Base-by-base conservation (phyloP, 2,888 invertebrate genomes). In the Drosophila buzzatii region DNA sequence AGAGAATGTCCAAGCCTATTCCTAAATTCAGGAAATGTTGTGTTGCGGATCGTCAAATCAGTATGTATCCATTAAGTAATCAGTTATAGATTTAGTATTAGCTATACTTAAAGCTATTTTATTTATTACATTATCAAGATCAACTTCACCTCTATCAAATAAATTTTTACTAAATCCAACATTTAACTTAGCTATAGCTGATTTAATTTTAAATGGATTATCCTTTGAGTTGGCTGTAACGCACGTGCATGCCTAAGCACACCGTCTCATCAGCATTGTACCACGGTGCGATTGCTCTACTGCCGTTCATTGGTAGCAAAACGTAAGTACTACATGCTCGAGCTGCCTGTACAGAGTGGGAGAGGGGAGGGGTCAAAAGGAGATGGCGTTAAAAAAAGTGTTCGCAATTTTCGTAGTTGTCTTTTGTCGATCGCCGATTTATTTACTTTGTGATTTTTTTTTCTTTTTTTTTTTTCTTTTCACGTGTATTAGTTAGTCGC, bases 371-470 rank as follows among this genome's bases (percentile, higher is more conserved):
- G 73, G 47, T 18, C 7, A 33, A 53, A 66, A 77, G 74, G 67
- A 71, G 71, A 62, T 70, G 66, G 62, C 52, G 66, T 66, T 58
- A 76, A 72, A 76, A 47, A 76, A 76, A 79, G 70, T 71, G 74
- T 69, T 82, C 75, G 82, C 73, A 64, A 73, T 75, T 71, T 76
- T 86, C 72, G 82, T 84, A 81, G 79, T 84, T 85, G 81, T 78
- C 81, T 85, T 82, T 85, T 76, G 78, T 74, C 85, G 79, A 84
- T 86, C 72, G 79, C 27, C 52, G 68, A 55, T 69, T 74, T 70
- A 68, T 55, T 41, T 71, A 39, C 69, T 73, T 65, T 45, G 44
- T 58, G 23, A 47, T 58, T 72, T 73, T 68, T 59, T 65, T 65
- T 72, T 73, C 66, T 59, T 65, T 65, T 47, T 58, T 61, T 69